Evolutionary conservation across 2,888 invertebrate species (phyloP), one percentile per base, ranked within the genome.

Genomic region (Lasioglossum pauxillum): DNA sequence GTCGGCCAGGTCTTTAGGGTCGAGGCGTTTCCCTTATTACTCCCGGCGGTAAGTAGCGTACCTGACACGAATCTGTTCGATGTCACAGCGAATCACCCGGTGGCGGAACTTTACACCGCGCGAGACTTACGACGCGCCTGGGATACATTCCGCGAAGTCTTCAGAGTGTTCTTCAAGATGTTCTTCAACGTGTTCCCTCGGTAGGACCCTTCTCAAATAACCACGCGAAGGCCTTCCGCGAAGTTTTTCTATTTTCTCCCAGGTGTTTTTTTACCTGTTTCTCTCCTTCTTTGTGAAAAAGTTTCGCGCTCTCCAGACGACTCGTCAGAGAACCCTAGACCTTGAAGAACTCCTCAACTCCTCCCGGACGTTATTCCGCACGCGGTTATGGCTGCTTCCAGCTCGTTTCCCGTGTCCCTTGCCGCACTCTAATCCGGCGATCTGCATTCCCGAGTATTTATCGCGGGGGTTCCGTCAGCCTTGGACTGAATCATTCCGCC

Each of bases 51-150:
- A 35, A 35, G 35, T 14, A 44, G 5, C n/a, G 44, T 8, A n/a
- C 14, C n/a, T 14, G 41, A n/a, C 57, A 16, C 75, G 23, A 53
- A 57, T 23, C 38, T 67, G 72, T 8, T 16, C 19, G 14, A 31
- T 49, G 60, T 64, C 60, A 64, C 60, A 27, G 27, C 67, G 60
- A 78, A 82, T 78, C 71, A 71, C 75, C 16, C 10, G 7, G 7
- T 7, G 12, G 31, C 31, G 31, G 19, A 83, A 46, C 19, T 82
- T 69, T 31, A n/a, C 75, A 27, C n/a, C 44, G n/a, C 67, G 27
- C 35, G 74, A 53, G 5, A 49, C 57, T 78, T 82, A 78, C 44
- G 60, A 64, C 38, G 16, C 84, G n/a, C 14, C 3, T 31, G 78
- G 82, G 83, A 82, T 44, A 38, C 60, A 67, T 78, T 77, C 31